Base-by-base conservation (phyloP, 2,888 invertebrate genomes). In the Branchellion lobata region DNA sequence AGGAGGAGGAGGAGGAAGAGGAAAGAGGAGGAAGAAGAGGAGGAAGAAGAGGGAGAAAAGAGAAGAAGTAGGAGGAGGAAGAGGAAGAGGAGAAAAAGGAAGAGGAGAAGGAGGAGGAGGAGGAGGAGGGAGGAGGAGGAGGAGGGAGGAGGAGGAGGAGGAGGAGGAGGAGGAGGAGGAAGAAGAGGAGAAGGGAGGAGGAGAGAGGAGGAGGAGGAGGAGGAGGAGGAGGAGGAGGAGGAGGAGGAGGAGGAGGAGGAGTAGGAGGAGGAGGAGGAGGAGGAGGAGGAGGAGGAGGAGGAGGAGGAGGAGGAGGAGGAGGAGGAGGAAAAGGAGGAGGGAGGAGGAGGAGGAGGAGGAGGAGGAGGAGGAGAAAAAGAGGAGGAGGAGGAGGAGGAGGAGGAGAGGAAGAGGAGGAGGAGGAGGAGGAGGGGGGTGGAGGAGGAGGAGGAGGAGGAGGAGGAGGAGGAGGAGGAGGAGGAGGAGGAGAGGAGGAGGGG, bases 351-450 rank as follows among this genome's bases (percentile, higher is more conserved):
- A 33, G 33, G 0, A 33, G 33, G 5, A n/a, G 33, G 18, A 3
- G 34, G 0, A 33, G 21, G 18, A 33, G 21, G 18, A 33, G 0
- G 18, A 33, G 34, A 1, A 2, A 36, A 18, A 33, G 34, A 18
- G 36, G 3, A 1, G 72, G 34, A 1, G 72, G 34, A 1, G 69
- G 5, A 72, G 29, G 72, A 3, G 0, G 34, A 31, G 14, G 34
- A 31, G 18, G 72, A 29, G 31, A 40, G 73, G 73, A 73, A 40
- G n/a, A 69, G 69, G 69, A 69, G 69, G 69, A 69, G 69, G 69
- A 69, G 69, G 69, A 69, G 69, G 69, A 69, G 69, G 69, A 69
- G 69, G 69, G n/a, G n/a, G n/a, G n/a, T n/a, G n/a, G n/a, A n/a
- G n/a, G n/a, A n/a, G n/a, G n/a, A n/a, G n/a, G n/a, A 69, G 69